phyloP scores from a whole-genome alignment of 2,888 invertebrate species.

The Melolontha melolontha region DNA sequence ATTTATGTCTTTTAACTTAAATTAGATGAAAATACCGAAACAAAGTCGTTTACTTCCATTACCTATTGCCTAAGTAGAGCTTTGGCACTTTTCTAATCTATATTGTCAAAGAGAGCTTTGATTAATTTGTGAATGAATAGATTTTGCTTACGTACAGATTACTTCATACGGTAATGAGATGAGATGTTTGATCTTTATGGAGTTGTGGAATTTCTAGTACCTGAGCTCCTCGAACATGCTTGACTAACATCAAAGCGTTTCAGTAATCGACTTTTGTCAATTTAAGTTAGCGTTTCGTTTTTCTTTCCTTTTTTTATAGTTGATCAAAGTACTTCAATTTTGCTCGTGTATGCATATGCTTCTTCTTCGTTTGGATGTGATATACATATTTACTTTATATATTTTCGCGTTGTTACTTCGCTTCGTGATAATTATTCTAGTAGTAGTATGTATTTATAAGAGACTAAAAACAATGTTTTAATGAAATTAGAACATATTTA shows the following conservation, averaged over 20 bases:
- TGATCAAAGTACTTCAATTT: neutral
- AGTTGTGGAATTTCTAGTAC: slow-evolving; percentile 17
- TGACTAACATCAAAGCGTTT: slow-evolving; percentile 20
- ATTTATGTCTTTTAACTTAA: too few species aligned
- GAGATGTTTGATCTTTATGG: slow-evolving; percentile 10
- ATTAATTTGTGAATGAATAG: neutral
- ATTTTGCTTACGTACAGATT: slow-evolving; percentile 1
- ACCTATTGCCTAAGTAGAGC: too few species aligned
- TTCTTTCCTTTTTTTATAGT: neutral
- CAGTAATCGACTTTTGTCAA: neutral
- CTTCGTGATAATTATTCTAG: too few species aligned
- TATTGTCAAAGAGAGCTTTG: neutral
- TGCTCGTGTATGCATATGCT: neutral
- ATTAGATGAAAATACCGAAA: too few species aligned
- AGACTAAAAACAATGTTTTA: too few species aligned
- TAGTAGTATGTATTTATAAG: too few species aligned
- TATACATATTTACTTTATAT: too few species aligned
- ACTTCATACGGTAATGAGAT: slow-evolving; percentile 8
- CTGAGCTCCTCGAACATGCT: slow-evolving; percentile 7
- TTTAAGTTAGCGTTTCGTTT: neutral
- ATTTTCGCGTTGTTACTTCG: too few species aligned
- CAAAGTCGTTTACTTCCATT: too few species aligned
- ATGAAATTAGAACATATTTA: too few species aligned
- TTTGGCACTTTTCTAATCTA: too few species aligned
- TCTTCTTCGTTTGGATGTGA: too few species aligned